Evolutionary conservation across 2,797 vertebrate genomes (phyloP).

Genomic region (Myiothlypis chrysogaster): DNA sequence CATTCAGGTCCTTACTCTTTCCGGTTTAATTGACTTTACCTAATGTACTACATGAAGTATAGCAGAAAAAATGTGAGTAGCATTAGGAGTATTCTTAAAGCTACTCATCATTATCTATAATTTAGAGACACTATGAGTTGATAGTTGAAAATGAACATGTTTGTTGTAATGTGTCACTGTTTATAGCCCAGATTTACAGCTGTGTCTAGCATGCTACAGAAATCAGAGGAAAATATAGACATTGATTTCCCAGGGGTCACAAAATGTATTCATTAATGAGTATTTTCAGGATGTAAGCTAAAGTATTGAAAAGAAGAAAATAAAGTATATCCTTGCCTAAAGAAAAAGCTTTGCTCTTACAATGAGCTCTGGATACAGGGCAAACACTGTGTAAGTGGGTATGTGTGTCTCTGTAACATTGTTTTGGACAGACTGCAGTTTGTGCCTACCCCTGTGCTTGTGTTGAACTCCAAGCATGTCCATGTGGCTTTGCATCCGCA

Average conservation of each 20-base stretch:
- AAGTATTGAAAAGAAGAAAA: background rate
- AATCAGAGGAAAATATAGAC: background rate
- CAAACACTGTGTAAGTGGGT: background rate
- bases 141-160: background rate
- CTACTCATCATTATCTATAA: background rate
- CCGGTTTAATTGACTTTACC: background rate
- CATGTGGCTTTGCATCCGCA: background rate
- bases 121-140: background rate
- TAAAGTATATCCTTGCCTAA: background rate
- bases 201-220: background rate
- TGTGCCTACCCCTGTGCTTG: background rate
- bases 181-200: background rate
- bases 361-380: background rate
- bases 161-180: background rate
- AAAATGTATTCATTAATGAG: background rate
- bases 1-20: background rate
- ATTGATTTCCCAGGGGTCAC: background rate
- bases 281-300: background rate
- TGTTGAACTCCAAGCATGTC: background rate
- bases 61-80: background rate
- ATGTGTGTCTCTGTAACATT: rapidly evolving
- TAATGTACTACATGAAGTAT: background rate
- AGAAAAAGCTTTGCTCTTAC: background rate
- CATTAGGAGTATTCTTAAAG: background rate
- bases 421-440: background rate